A percentile compares a stretch with the other conserved stretches of the same genome.
These are phyloP conservation scores for Mesopsocus fuscifrons DNA, from an alignment of 2,888 invertebrate species.

Conservation along the genomic window DNA sequence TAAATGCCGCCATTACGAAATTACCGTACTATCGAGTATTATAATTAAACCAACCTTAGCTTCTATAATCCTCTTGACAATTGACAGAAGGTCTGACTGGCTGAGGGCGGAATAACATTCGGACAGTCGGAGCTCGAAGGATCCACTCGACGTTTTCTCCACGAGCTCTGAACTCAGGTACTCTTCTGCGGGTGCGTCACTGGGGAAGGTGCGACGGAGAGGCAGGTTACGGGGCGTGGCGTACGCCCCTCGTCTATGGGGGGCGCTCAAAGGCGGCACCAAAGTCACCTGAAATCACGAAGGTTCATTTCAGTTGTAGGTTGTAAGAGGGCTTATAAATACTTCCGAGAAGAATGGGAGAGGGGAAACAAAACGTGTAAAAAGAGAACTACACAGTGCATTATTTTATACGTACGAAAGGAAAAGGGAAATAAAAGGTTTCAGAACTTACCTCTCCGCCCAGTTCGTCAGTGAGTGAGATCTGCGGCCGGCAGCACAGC, in stretches of 20 bases:
- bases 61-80: constrained; percentile 61
- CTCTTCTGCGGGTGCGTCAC: constrained; percentile 11
- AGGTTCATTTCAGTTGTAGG: too few species aligned
- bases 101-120: constrained; percentile 63
- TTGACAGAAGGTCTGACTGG: constrained; percentile 56
- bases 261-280: constrained; percentile 49
- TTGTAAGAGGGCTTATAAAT: too few species aligned
- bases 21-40: too few species aligned
- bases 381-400: too few species aligned
- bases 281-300: constrained; percentile 65
- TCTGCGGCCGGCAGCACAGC: constrained; percentile 55
- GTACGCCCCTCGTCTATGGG: constrained; percentile 12
- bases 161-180: constrained; percentile 17
- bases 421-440: too few species aligned
- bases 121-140: constrained; percentile 33
- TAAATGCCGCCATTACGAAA: too few species aligned
- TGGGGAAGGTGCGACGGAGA: constrained; percentile 15
- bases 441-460: constrained; percentile 37
- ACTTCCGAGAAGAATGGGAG: too few species aligned
- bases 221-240: constrained; percentile 11
- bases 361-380: too few species aligned
- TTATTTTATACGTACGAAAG: too few species aligned
- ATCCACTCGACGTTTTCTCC: constrained; percentile 23
- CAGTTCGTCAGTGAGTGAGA: constrained; percentile 78
- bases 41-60: constrained; percentile 30